Evolutionary conservation across 64 coral and sea anemone genomes (phyloP), one percentile per base, ranked within the genome.

Genomic region (Actinia equina): DNA sequence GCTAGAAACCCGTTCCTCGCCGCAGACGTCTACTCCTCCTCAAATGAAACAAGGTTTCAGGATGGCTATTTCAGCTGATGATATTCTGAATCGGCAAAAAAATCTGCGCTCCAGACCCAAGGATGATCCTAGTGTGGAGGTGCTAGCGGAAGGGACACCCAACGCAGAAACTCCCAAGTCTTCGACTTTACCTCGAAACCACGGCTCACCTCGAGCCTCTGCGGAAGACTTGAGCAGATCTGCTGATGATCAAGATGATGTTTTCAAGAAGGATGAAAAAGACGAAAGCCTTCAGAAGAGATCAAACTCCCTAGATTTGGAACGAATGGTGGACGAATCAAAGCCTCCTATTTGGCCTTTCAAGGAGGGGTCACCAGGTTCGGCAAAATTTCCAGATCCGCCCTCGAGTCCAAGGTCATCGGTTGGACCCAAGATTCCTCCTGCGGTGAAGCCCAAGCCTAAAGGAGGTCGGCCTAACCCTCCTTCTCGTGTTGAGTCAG

Each of bases 381-480:
- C 80, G 9, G 13, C 26, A 2, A 96, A 86, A 26, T 18, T 30
- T 7, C 60, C 91, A 17, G 91, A 92, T 44, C 46, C 85, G 14
- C 88, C 91, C 10, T 83, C 25, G 42, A 93, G 85, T 59, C 88
- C 88, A 3, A 87, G 71, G 57, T 51, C 91, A 59, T 43, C 85
- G 17, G 17, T 86, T 0, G 85, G 43, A 20, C 87, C 80, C 37
- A 90, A 87, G 79, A 87, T 92, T 7, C 94, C 94, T 46, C 94
- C 94, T 43, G 91, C 94, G 11, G 91, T 93, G 41, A 87, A 79
- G 43, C 94, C 94, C 9, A 97, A 97, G 59, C 94, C 94, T 1
- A 92, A 92, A 44, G 56, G 37, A 61, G 37, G 63, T 20, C 90
- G 94, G 41, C 88, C 92, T 18, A 86, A 87, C 9, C 67, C 88